Conservation (phyloP, 2,888 invertebrate species). For the Balanococcus diminutus region DNA sequence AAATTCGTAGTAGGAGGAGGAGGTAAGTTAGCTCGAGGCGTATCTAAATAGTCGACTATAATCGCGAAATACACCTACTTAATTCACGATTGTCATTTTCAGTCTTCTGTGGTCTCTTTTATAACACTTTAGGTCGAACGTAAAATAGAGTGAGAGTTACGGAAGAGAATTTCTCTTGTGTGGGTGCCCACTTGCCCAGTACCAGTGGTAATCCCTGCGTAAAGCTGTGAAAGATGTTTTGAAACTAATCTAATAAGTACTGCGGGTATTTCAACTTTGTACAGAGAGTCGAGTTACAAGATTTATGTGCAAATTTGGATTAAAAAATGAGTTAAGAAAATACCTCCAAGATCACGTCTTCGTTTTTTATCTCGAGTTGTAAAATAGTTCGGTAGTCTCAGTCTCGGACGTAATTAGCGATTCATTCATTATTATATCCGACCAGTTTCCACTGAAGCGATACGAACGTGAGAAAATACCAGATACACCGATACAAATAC, state of each 20-base stretch:
- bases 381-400: background rate
- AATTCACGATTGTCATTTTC: conserved; percentile 5
- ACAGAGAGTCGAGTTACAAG: background rate
- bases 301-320: background rate
- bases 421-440: background rate
- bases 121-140: background rate
- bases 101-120: background rate
- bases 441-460: background rate
- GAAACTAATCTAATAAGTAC: background rate
- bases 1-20: conserved; percentile 1
- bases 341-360: background rate
- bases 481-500: background rate
- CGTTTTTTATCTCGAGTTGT: background rate
- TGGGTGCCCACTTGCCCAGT: background rate
- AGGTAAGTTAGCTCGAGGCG: background rate
- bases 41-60: background rate
- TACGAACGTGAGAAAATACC: background rate
- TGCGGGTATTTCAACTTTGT: background rate
- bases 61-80: conserved; percentile 22
- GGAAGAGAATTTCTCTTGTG: background rate
- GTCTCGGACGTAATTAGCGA: conserved; percentile 3
- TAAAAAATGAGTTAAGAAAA: background rate
- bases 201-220: background rate
- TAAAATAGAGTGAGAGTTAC: background rate
- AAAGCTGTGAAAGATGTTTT: no score